phyloP scores from a whole-genome alignment of 2,113 vertebrate genomes.

The Sarotherodon lohbergeri region DNA sequence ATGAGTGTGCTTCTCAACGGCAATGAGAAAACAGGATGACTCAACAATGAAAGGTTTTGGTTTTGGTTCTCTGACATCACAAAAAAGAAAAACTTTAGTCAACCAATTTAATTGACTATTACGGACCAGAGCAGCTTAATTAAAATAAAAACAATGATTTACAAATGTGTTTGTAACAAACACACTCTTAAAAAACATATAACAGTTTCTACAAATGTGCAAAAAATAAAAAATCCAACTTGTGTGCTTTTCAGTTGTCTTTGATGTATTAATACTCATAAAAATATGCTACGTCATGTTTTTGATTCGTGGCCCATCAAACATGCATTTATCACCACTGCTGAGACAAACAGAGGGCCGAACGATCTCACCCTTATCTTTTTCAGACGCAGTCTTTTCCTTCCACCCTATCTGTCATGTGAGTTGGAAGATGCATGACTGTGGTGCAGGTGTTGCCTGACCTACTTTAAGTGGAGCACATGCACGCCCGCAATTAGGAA shows the following conservation, averaged over 20 bases:
- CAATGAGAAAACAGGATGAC: background rate
- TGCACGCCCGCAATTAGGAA: background rate
- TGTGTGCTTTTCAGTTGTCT: background rate
- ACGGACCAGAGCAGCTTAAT: background rate
- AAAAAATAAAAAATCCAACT: background rate
- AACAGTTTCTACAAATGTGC: background rate
- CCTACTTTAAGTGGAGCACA: background rate
- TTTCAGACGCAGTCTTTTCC: background rate
- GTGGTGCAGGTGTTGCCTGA: conserved; percentile 15
- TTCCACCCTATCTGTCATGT: background rate
- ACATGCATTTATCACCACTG: background rate
- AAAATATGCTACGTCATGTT: background rate
- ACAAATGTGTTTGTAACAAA: background rate
- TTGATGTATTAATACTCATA: background rate
- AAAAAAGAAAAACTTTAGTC: no score
- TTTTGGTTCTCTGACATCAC: no score
- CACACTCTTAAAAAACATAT: background rate
- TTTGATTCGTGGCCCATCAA: background rate
- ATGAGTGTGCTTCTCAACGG: background rate
- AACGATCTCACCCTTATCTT: background rate
- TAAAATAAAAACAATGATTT: background rate
- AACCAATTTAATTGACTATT: no score
- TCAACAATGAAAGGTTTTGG: no score
- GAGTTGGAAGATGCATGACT: conserved; percentile 8
- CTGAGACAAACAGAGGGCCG: background rate